Base-by-base conservation (phyloP, 2,113 vertebrate genomes). In the Siphamia tubifer region DNA sequence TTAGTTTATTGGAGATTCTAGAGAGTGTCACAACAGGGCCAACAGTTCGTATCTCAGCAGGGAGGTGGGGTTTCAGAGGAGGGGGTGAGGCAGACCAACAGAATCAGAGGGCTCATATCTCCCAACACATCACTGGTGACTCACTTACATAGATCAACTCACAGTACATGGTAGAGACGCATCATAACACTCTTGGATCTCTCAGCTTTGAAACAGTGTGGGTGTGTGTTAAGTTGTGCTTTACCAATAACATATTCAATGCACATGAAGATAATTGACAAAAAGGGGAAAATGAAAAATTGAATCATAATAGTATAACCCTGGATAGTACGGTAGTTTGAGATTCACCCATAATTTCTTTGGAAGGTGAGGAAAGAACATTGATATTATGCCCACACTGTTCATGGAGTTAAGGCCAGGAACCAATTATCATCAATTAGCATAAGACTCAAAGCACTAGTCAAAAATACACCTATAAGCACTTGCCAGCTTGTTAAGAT, bases 21-120 rank as follows among this genome's bases (percentile, higher is more conserved):
- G 17, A 19, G 32, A 45, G 68, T 64, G 78, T 64, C 58, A 39
- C 23, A 35, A 39, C 42, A 25, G 64, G 77, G 79, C 68, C 74
- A 81, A 15, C 60, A 86, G 85, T 81, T 88, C 79, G 82, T 11
- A 2, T 68, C 82, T 49, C 89, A 83, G 78, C 77, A 63, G 85
- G 83, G 67, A 62, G 62, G 32, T n/a, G n/a, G n/a, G n/a, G n/a
- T n/a, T n/a, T n/a, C 36, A 16, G 23, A n/a, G 21, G n/a, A 25
- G 36, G 47, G 35, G 34, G 38, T 28, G 21, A 15, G 53, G 34
- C 58, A 31, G 60, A 49, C 66, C 48, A 40, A 68, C 64, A 30
- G 16, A 30, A 20, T 48, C 57, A 64, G 11, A 20, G 35, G 54
- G 8, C 34, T 72, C 48, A 3, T 3, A 16, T 24, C 52, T 19